Evolutionary conservation across 2,113 vertebrate genomes (phyloP).

Genomic region (Heterotilapia buettikoferi): DNA sequence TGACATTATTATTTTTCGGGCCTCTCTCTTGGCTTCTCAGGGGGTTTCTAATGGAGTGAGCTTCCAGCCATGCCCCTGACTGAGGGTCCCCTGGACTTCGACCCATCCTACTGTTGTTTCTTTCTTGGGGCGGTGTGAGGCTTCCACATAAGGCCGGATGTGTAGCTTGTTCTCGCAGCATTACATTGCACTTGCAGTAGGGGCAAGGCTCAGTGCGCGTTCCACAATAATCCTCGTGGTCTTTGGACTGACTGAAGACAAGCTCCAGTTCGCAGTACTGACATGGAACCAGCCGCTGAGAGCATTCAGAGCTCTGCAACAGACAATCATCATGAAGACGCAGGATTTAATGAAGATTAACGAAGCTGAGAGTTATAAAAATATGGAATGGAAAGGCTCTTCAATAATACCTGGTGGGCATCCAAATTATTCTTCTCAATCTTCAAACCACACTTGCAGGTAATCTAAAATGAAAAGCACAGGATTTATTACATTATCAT

Average conservation of each 20-base stretch:
- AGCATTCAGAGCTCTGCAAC: conserved; percentile 77
- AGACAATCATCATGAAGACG: background rate
- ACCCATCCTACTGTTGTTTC: conserved; percentile 43
- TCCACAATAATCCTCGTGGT: conserved; percentile 91
- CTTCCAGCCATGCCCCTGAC: conserved; percentile 59
- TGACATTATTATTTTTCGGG: conserved; percentile 65
- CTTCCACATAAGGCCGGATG: conserved; percentile 80
- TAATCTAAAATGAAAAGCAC: conserved; percentile 70
- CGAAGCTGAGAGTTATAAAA: background rate
- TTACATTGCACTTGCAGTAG: conserved; percentile 79
- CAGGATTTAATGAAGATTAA: background rate
- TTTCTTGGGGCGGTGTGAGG: conserved; percentile 62
- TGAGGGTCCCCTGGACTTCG: conserved; percentile 35
- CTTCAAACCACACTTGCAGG: conserved; percentile 88
- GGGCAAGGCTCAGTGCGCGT: conserved; percentile 85
- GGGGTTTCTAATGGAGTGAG: conserved; percentile 56
- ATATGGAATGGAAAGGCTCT: background rate
- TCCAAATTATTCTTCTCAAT: conserved; percentile 82
- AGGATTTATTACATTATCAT: background rate
- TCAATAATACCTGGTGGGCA: conserved; percentile 80
- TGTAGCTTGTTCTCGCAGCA: conserved; percentile 80
- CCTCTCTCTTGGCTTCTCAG: conserved; percentile 66
- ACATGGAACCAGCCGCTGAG: conserved; percentile 80
- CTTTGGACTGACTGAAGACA: conserved; percentile 76
- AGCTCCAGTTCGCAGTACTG: conserved; percentile 90